Base-by-base conservation (phyloP, 2,797 vertebrate genomes). In the Scolopax bukidnonensis region DNA sequence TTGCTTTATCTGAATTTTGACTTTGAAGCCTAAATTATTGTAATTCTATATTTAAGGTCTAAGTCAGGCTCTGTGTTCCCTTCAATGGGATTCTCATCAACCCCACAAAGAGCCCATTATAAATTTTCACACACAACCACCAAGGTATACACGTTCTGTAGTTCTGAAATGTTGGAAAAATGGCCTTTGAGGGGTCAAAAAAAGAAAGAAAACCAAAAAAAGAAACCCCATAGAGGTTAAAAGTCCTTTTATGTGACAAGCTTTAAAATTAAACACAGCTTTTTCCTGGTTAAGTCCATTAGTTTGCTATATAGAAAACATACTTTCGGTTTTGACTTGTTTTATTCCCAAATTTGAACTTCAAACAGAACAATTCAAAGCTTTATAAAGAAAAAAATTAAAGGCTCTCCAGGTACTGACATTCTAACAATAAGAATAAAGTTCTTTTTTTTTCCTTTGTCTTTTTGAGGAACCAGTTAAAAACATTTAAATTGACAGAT, bases 401-500 rank as follows among this genome's bases (percentile, higher is more conserved):
- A 96, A 94, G 84, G 71, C 59, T 94, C 69, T 95, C 70, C 93
- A 94, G 93, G 86, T 96, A 93, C 84, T 92, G 84, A 91, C 80
- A 81, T 73, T 89, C 50, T 85, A 85, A 96, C 65, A 90, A 81
- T 65, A 73, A 59, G 40, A 73, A 88, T 71, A 60, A 87, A 43
- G 28, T 33, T 80, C 3, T 40, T 38, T 79, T 56, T 63, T 32
- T 47, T 47, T 32, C 36, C 7, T 69, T 63, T 89, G 24, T 75
- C 56, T 91, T 94, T 83, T 77, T 53, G 51, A 95, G 65, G 54
- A 93, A 69, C 33, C 33, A 76, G 79, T 83, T 82, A 92, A 82
- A 95, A 89, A 91, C 64, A 87, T 88, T 75, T 59, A 81, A 91
- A 91, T 40, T 84, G 90, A 48, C 59, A 56, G 40, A 32, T 53